These are phyloP conservation scores for Esox lucius DNA, from an alignment of 2,797 vertebrate genomes.

Conservation along the genomic window DNA sequence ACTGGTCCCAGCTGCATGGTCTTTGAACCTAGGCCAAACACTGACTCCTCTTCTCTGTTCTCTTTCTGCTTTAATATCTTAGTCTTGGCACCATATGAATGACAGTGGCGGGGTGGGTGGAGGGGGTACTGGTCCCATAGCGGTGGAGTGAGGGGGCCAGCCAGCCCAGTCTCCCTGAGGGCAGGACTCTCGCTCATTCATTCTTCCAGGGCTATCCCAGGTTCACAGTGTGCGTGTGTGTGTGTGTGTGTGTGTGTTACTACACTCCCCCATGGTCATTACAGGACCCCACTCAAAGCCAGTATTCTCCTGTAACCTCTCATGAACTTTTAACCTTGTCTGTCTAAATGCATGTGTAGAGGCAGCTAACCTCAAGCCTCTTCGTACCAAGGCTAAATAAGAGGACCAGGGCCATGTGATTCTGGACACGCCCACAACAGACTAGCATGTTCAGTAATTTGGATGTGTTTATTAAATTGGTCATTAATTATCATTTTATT, in stretches of 20 bases:
- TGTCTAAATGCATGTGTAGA: slow-evolving; percentile 27
- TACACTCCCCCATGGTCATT: slow-evolving; percentile 64
- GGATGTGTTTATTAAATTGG: too few relatives aligned
- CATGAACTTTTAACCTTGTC: slow-evolving; percentile 66
- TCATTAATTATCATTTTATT: too few relatives aligned
- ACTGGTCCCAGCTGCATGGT: slow-evolving; percentile 97
- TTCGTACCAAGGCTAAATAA: neutral
- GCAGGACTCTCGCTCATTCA: slow-evolving; percentile 27
- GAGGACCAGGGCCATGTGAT: too few relatives aligned
- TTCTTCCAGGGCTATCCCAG: slow-evolving; percentile 54
- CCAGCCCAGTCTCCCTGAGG: slow-evolving; percentile 55
- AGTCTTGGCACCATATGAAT: slow-evolving; percentile 95
- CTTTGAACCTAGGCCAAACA: slow-evolving; percentile 92
- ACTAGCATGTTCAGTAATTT: neutral
- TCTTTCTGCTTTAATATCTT: slow-evolving; percentile 86
- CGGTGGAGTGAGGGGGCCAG: slow-evolving; percentile 54
- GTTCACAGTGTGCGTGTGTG: slow-evolving; percentile 45
- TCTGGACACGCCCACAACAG: neutral
- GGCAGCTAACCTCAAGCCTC: neutral
- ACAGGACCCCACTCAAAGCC: slow-evolving; percentile 36
- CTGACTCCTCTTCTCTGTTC: slow-evolving; percentile 71
- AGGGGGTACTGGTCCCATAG: slow-evolving; percentile 71
- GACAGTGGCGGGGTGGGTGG: slow-evolving; percentile 82
- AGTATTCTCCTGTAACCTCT: slow-evolving; percentile 58
- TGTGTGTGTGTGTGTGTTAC: slow-evolving; percentile 31